phyloP scores from a whole-genome alignment of 1,140 invertebrate species.

The Anastatus disparis region DNA sequence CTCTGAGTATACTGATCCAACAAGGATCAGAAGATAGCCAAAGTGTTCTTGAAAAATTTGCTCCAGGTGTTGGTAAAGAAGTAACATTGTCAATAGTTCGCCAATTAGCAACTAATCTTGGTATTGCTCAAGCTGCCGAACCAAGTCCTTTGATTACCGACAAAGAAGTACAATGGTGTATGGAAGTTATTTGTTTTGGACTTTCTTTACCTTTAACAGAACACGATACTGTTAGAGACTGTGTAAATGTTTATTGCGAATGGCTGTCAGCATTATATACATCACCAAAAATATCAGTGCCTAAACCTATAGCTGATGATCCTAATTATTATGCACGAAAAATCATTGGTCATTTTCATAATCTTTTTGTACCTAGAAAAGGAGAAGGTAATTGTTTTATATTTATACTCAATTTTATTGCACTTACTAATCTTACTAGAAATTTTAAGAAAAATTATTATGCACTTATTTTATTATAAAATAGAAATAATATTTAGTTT shows the following conservation, averaged over 20 bases:
- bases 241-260: constrained; percentile 96
- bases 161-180: constrained; percentile 89
- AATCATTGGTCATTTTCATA: constrained; percentile 93
- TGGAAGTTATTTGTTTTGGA: constrained; percentile 94
- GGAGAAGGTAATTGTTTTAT: constrained; percentile 78
- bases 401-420: not conserved
- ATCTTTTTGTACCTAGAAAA: constrained; percentile 93
- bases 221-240: constrained; percentile 94
- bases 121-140: constrained; percentile 80
- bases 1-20: constrained; percentile 76
- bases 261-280: constrained; percentile 92
- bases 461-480: too few relatives aligned
- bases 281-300: constrained; percentile 83
- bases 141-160: constrained; percentile 80
- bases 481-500: too few relatives aligned
- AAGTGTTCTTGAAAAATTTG: constrained; percentile 90
- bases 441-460: too few relatives aligned
- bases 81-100: constrained; percentile 86
- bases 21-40: constrained; percentile 74
- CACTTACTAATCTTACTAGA: too few relatives aligned
- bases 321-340: constrained; percentile 91
- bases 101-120: constrained; percentile 81
- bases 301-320: constrained; percentile 86
- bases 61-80: constrained; percentile 79
- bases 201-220: constrained; percentile 89